These are phyloP conservation scores for Nyctibius bracteatus DNA, from an alignment of 2,113 vertebrate genomes.

Conservation along the genomic window DNA sequence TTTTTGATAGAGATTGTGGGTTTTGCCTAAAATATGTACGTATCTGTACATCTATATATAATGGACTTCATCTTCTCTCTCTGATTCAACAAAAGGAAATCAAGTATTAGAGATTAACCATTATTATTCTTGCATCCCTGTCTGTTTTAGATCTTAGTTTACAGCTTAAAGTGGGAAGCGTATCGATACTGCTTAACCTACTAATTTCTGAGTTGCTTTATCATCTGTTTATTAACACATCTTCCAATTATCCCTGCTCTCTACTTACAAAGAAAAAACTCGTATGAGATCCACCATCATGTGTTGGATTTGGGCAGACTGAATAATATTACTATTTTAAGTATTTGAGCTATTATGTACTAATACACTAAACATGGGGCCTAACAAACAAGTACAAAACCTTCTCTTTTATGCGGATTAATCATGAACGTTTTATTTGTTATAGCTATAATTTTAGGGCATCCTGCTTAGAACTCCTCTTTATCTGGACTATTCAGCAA, in stretches of 20 bases:
- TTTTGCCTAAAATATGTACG: neutral
- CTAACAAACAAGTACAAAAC: neutral
- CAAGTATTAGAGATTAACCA: neutral
- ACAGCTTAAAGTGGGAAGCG: neutral
- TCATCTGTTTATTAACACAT: neutral
- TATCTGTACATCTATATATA: neutral
- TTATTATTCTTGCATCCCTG: neutral
- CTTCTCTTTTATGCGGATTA: neutral
- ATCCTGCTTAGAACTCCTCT: slow-evolving; percentile 15
- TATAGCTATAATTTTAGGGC: slow-evolving; percentile 21
- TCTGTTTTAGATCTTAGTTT: neutral
- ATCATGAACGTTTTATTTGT: slow-evolving; percentile 23
- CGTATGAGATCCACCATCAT: neutral
- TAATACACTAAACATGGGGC: neutral
- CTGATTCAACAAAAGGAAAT: neutral
- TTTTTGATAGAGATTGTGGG: neutral
- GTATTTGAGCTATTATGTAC: neutral
- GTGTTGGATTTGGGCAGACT: neutral
- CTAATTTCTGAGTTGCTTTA: neutral
- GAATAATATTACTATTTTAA: neutral
- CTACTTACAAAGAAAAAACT: neutral
- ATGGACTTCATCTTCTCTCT: neutral
- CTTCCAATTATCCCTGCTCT: neutral
- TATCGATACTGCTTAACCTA: neutral
- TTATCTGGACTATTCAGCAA: slow-evolving; percentile 29